Evolutionary conservation across 2,888 invertebrate genomes (phyloP), one percentile per base, ranked within the genome.

Genomic region (Argyra leucocephala): DNA sequence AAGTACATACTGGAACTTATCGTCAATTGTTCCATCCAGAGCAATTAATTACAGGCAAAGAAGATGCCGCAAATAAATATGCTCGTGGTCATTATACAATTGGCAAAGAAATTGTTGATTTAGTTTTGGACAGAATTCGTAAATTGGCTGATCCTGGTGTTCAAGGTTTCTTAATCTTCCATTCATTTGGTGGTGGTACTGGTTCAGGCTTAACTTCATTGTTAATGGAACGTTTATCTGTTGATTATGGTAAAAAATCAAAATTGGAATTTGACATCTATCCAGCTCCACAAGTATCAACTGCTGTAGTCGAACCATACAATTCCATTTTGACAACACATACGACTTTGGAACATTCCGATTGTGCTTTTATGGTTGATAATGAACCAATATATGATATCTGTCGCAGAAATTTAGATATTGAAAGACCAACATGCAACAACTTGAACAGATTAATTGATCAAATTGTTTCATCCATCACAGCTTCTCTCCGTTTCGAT

Each of bases 1-100:
- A 93, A 83, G 93, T 94, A 71, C 88, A 93, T 74, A 93, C 93
- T 67, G 95, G 95, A 75, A 93, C 93, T 72, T 96, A 96, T 85
- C 86, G 94, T 70, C 94, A 94, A 81, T 86, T 97, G 76, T 96
- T 96, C 87, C 96, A 97, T 81, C 96, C 96, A 69, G 96, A 96
- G 83, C 96, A 96, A 82, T 84, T 96, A 80, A 94, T 96, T 81
- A 94, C 94, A 73, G 95, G 96, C 73, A 96, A 96, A 81, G 96
- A 96, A 82, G 96, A 96, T 78, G 96, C 96, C 62, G 96, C 96
- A 73, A 96, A 97, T 83, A 96, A 97, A 83, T 97, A 96, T 72
- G 96, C 96, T 67, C 88, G 96, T 75, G 96, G 96, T 69, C 96
- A 97, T 82, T 97, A 97, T 85, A 96, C 96, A 71, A 93, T 96